Conservation (phyloP, 1,140 invertebrate genomes). For the Drosophila ercepeae region DNA sequence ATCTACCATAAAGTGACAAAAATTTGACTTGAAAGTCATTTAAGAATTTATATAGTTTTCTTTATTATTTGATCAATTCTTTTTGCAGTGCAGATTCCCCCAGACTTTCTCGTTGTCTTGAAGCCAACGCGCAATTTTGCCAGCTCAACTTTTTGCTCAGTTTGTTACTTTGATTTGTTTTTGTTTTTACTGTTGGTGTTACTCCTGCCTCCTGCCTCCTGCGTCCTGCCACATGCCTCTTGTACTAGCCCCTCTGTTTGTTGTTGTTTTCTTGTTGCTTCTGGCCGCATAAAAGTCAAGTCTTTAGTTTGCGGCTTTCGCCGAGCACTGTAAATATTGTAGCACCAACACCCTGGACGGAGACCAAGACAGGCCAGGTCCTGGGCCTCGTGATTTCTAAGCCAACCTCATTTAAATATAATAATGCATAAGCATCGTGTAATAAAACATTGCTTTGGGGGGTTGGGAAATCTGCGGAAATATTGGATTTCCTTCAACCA, state of each 20-base stretch:
- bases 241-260: constrained; percentile 2
- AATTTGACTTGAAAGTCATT: not conserved
- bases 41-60: not conserved
- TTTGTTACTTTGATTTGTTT: constrained; percentile 82
- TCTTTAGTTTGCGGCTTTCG: constrained; percentile 75
- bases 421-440: constrained; percentile 66
- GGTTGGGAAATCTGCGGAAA: constrained; percentile 33
- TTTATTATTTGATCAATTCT: not conserved
- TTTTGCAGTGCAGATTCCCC: constrained; percentile 8
- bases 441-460: constrained; percentile 42
- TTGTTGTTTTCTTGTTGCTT: constrained; percentile 30
- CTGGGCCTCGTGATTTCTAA: constrained; percentile 60
- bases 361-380: not conserved
- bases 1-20: not conserved
- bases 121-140: constrained; percentile 73
- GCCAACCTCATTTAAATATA: constrained; percentile 77
- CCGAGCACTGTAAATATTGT: constrained; percentile 57
- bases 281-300: constrained; percentile 73
- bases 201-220: not conserved
- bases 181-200: constrained; percentile 56
- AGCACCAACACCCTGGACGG: constrained; percentile 45
- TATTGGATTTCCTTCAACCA: constrained; percentile 39
- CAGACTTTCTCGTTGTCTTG: constrained; percentile 35
- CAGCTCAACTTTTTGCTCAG: constrained; percentile 78
- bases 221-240: not conserved